phyloP scores from a whole-genome alignment of 2,113 vertebrate species.

The Silurus asotus region DNA sequence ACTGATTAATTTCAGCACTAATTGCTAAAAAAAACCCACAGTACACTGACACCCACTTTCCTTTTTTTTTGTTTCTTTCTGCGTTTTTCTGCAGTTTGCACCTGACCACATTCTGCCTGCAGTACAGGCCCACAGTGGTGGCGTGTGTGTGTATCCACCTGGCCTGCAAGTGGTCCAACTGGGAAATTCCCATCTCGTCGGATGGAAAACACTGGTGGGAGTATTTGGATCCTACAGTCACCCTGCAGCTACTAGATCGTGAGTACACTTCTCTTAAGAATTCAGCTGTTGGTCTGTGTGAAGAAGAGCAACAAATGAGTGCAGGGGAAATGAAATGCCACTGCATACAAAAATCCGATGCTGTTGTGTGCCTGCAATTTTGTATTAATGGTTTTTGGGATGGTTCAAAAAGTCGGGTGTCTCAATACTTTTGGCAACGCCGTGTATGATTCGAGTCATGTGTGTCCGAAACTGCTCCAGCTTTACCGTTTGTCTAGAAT shows the following conservation, averaged over 20 bases:
- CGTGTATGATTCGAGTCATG: too few relatives aligned
- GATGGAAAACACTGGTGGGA: constrained; percentile 99
- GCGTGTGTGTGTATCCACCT: constrained; percentile 98
- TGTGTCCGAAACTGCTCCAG: neutral
- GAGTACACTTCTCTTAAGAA: constrained; percentile 47
- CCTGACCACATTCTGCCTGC: constrained; percentile 99
- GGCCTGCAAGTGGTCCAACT: constrained; percentile 99
- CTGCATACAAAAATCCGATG: too few relatives aligned
- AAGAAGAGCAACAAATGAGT: neutral
- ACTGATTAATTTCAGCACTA: neutral
- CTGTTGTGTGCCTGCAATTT: too few relatives aligned
- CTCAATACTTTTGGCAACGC: too few relatives aligned
- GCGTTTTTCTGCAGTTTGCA: constrained; percentile 81
- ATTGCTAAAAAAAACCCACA: too few relatives aligned
- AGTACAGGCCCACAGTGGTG: constrained; percentile 96
- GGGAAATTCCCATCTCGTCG: constrained; percentile 98
- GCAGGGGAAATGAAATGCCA: too few relatives aligned
- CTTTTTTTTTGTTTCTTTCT: neutral
- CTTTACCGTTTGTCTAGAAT: neutral
- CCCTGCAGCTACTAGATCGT: constrained; percentile 93
- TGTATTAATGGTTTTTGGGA: too few relatives aligned
- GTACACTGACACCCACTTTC: neutral
- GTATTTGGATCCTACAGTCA: constrained; percentile 93
- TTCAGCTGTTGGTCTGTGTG: neutral
- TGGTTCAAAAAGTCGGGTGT: too few relatives aligned